phyloP scores from a whole-genome alignment of 2,888 invertebrate species.

The Bugulina stolonifera region DNA sequence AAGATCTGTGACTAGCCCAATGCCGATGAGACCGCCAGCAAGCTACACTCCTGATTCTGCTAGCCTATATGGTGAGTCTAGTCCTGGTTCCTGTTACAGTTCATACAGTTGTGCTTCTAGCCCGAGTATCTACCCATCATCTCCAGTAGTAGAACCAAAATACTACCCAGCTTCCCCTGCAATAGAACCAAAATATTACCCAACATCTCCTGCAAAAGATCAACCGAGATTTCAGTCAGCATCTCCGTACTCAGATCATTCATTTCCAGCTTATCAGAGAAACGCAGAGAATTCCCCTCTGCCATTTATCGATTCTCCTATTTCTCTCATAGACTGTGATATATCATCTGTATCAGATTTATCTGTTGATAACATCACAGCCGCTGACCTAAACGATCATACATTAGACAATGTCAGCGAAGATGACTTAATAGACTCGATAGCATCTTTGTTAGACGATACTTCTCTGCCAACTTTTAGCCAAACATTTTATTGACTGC shows the following conservation, averaged over 20 bases:
- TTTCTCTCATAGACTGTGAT: conserved; percentile 21
- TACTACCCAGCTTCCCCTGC: neutral
- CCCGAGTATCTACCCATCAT: conserved; percentile 23
- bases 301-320: conserved; percentile 16
- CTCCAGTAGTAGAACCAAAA: conserved; percentile 3
- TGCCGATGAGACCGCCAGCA: neutral
- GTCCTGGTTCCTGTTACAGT: conserved; percentile 12
- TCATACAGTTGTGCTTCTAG: conserved; percentile 24
- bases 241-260: neutral
- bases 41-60: conserved; percentile 7
- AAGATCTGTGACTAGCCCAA: neutral
- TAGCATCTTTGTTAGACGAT: conserved; percentile 11
- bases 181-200: neutral
- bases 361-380: neutral
- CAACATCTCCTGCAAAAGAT: neutral
- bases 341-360: neutral
- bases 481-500: conserved; percentile 1
- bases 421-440: conserved; percentile 13
- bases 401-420: neutral
- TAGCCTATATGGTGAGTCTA: neutral
- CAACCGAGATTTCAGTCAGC: neutral
- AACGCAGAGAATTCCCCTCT: neutral
- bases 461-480: conserved; percentile 15
- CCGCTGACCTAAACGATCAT: conserved; percentile 9
- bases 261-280: neutral